phyloP scores from a whole-genome alignment of 2,797 vertebrate species.

The Rhabdomys pumilio region DNA sequence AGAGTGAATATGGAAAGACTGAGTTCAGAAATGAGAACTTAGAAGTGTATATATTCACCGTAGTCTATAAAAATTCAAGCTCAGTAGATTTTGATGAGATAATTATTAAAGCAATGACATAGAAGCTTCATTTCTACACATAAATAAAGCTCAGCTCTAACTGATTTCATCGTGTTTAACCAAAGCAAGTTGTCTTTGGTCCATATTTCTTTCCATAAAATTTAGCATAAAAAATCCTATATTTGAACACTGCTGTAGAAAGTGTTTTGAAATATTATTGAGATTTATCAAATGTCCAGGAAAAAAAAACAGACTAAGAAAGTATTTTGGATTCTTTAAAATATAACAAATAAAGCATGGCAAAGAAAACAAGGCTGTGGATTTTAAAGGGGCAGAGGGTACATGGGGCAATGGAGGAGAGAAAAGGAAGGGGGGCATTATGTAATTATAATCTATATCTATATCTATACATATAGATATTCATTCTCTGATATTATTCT shows the following conservation, averaged over 20 bases:
- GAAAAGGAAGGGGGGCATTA: not conserved
- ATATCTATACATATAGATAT: not conserved
- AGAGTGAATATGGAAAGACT: slow-evolving; percentile 15
- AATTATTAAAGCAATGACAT: slow-evolving; percentile 14
- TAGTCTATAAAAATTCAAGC: slow-evolving; percentile 41
- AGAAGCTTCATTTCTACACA: slow-evolving; percentile 31
- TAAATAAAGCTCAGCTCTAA: not conserved
- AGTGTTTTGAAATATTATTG: slow-evolving; percentile 37
- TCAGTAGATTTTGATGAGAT: slow-evolving; percentile 52
- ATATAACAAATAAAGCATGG: not conserved
- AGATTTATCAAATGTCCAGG: slow-evolving; percentile 17
- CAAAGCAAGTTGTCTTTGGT: not conserved
- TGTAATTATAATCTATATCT: not conserved
- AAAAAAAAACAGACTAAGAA: slow-evolving; percentile 47
- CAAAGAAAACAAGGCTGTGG: not conserved
- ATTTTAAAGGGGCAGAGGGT: not conserved
- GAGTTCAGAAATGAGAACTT: slow-evolving; percentile 16
- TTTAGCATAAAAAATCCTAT: slow-evolving; percentile 12
- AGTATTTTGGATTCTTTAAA: not conserved
- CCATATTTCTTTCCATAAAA: slow-evolving; percentile 22
- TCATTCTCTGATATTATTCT: not conserved
- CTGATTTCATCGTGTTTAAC: slow-evolving; percentile 3
- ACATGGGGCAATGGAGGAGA: not conserved
- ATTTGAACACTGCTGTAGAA: not conserved
- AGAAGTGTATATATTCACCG: slow-evolving; percentile 16